A percentile compares a stretch with the other conserved stretches of the same genome.
These are phyloP conservation scores for Caloenas nicobarica DNA, from an alignment of 2,113 vertebrate genomes.

Conservation along the genomic window DNA sequence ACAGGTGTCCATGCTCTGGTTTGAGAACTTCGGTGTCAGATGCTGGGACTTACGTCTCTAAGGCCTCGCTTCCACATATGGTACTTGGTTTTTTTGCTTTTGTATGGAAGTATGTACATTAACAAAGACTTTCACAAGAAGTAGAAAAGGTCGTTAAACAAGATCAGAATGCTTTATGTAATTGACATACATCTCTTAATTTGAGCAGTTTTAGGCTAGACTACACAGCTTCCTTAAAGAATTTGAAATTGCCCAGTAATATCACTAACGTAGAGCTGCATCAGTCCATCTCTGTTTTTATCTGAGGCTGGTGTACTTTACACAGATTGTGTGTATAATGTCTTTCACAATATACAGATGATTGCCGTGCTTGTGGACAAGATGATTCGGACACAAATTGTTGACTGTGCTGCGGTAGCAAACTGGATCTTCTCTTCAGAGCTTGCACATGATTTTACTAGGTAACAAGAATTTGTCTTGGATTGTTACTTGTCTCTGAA, in stretches of 20 bases:
- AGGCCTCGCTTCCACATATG: not conserved
- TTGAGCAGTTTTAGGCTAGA: not conserved
- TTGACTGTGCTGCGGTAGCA: conserved; percentile 96
- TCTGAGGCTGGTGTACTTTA: not conserved
- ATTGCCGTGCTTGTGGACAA: conserved; percentile 95
- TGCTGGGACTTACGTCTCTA: not conserved
- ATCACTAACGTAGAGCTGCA: not conserved
- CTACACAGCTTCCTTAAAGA: not conserved
- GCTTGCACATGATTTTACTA: conserved; percentile 94
- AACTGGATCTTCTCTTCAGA: conserved; percentile 99
- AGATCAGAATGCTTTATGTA: not conserved
- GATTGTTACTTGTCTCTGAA: not conserved
- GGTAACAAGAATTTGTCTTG: conserved; percentile 73
- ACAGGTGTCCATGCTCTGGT: not conserved
- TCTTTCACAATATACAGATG: conserved; percentile 81
- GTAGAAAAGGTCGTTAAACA: not conserved
- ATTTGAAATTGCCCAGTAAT: not conserved
- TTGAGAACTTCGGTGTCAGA: not conserved
- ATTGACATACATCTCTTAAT: not conserved
- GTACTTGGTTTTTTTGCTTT: not conserved
- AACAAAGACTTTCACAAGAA: not conserved
- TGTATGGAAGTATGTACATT: not conserved
- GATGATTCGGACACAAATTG: conserved; percentile 96
- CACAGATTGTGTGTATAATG: not conserved
- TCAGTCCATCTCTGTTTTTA: not conserved